Conservation (phyloP, 2,888 invertebrate species). For the Osmoderma eremita region DNA sequence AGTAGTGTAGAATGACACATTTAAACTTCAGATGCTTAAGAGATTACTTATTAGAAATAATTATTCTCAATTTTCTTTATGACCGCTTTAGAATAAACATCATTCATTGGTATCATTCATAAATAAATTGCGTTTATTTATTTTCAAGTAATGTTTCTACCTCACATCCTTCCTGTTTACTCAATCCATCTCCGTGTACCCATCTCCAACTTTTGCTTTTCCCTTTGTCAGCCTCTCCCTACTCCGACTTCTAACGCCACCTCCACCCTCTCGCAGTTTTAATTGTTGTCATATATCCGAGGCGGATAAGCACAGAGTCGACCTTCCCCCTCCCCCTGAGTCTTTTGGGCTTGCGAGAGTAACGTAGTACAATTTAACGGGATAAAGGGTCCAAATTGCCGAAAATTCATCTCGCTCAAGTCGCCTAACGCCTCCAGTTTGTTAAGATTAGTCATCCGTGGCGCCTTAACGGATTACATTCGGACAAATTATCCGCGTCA, state of each 20-base stretch:
- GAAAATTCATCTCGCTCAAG: conserved; percentile 60
- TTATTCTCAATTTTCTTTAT: no score
- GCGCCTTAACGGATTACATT: conserved; percentile 57
- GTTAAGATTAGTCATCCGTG: conserved; percentile 62
- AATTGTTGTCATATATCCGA: conserved; percentile 48
- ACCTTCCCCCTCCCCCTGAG: conserved; percentile 33
- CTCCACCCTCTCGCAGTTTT: conserved; percentile 10
- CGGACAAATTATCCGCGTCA: conserved; percentile 61
- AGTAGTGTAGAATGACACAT: no score
- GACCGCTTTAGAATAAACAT: no score
- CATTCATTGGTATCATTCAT: no score
- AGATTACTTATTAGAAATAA: no score
- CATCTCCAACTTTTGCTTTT: neutral
- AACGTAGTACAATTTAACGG: conserved; percentile 50
- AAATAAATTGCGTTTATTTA: no score
- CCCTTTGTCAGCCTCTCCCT: neutral
- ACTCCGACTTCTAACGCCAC: neutral
- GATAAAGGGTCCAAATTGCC: conserved; percentile 55
- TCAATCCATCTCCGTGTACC: no score
- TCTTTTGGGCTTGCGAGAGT: conserved; percentile 6
- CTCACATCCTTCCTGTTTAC: no score
- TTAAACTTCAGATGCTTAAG: no score
- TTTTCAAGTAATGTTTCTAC: no score
- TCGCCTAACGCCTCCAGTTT: conserved; percentile 56
- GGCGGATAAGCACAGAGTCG: conserved; percentile 44